A percentile compares a stretch with the other conserved stretches of the same genome.
Conservation (phyloP, 2,113 vertebrate species). For the Onychorhynchus coronatus region DNA sequence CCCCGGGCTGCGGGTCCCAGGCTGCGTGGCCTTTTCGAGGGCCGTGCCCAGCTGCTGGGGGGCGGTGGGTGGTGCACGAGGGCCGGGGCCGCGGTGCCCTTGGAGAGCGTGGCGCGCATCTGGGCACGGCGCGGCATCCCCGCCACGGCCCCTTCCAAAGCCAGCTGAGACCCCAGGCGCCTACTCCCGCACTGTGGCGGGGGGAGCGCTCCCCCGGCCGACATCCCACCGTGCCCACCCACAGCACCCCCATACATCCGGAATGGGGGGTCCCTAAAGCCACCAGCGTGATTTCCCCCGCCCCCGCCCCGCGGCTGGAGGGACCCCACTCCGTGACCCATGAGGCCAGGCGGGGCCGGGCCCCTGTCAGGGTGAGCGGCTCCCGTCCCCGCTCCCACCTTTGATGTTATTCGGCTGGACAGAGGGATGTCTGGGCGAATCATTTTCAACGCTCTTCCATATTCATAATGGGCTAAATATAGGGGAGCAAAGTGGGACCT, state of each 20-base stretch:
- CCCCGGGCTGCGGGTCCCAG: background rate
- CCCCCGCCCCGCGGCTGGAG: fast-evolving
- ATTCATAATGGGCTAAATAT: constrained; percentile 88
- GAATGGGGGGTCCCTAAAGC: fast-evolving
- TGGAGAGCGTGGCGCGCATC: background rate
- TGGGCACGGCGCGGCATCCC: background rate
- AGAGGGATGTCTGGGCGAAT: constrained; percentile 83
- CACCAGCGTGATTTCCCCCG: fast-evolving
- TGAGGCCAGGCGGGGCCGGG: background rate
- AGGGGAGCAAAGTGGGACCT: constrained; percentile 71
- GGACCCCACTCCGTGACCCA: background rate
- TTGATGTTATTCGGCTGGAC: constrained; percentile 88
- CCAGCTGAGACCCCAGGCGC: background rate
- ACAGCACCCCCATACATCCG: background rate
- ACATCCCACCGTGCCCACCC: background rate
- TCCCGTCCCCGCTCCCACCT: constrained; percentile 64
- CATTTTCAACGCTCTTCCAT: constrained; percentile 86
- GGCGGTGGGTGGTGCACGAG: fast-evolving
- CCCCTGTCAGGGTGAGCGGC: constrained; percentile 70
- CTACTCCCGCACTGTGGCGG: fast-evolving
- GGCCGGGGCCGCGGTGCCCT: background rate
- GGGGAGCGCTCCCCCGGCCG: background rate
- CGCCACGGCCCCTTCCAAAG: background rate
- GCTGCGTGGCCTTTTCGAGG: background rate
- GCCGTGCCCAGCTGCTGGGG: background rate